Percentiles rank a stretch among this genome's conserved stretches.
phyloP scores from a whole-genome alignment of 2,113 vertebrate species.

The Nanorana parkeri region DNA sequence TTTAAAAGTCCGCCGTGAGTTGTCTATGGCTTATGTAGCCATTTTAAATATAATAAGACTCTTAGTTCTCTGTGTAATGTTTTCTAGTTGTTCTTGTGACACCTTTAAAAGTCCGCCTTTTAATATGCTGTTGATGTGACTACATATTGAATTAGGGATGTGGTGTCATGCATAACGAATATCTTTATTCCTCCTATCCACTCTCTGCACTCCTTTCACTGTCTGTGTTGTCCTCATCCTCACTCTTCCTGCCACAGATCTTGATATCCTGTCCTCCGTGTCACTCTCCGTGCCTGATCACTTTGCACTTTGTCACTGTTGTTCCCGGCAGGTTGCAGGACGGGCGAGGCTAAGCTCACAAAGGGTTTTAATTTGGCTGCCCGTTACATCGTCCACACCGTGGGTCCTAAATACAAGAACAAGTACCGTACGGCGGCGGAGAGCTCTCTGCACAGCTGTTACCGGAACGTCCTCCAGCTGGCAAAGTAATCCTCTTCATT shows the following conservation, averaged over 20 bases:
- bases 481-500: constrained; percentile 76
- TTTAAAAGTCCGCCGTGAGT: no score
- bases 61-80: no score
- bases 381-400: constrained; percentile 95
- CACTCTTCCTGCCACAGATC: neutral
- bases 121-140: no score
- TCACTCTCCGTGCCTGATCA: neutral
- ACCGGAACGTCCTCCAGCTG: constrained; percentile 90
- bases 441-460: constrained; percentile 95
- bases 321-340: constrained; percentile 85
- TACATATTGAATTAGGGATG: no score
- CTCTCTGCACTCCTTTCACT: no score
- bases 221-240: neutral
- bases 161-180: no score
- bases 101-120: no score
- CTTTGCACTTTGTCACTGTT: constrained; percentile 5
- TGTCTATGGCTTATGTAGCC: no score
- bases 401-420: constrained; percentile 94
- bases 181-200: neutral
- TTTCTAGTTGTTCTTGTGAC: no score
- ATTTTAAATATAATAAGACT: no score
- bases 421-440: constrained; percentile 94
- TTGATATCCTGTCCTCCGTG: accelerated
- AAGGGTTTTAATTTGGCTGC: constrained; percentile 87
- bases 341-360: constrained; percentile 93